Evolutionary conservation across 2,888 invertebrate genomes (phyloP).

Genomic region (Eupithecia tripunctaria): DNA sequence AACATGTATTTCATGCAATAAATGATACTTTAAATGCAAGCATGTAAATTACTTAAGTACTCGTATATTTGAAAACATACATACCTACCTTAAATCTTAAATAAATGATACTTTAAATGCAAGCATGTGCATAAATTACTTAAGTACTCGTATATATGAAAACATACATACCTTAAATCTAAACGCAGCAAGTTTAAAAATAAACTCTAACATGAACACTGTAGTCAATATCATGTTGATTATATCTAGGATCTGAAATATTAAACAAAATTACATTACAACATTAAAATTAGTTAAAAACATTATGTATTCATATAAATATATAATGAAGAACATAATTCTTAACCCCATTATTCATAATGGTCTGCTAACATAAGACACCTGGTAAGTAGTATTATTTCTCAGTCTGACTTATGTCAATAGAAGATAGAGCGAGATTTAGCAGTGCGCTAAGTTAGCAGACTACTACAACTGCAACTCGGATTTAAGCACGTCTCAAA

Average conservation of each 20-base stretch:
- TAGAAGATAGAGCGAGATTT: too few species aligned
- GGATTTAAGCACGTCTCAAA: too few species aligned
- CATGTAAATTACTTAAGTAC: not conserved
- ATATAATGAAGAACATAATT: too few species aligned
- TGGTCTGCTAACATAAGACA: too few species aligned
- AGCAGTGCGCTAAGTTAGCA: too few species aligned
- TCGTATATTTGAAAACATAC: not conserved
- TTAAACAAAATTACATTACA: too few species aligned
- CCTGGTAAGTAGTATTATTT: too few species aligned
- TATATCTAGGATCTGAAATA: slow-evolving; percentile 89
- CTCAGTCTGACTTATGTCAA: too few species aligned
- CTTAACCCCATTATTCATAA: too few species aligned
- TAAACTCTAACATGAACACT: slow-evolving; percentile 98
- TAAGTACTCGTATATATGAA: not conserved
- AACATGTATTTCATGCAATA: too few species aligned
- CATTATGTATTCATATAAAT: too few species aligned
- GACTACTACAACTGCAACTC: too few species aligned
- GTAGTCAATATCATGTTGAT: slow-evolving; percentile 98
- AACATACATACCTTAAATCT: slow-evolving; percentile 91
- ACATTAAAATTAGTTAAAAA: not conserved
- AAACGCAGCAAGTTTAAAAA: slow-evolving; percentile 98
- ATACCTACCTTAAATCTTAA: slow-evolving; percentile 97
- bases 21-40: not conserved
- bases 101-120: not conserved
- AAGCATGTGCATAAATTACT: not conserved